These are phyloP conservation scores for Digitonthophagus gazella DNA, from an alignment of 2,888 invertebrate genomes.

Conservation along the genomic window DNA sequence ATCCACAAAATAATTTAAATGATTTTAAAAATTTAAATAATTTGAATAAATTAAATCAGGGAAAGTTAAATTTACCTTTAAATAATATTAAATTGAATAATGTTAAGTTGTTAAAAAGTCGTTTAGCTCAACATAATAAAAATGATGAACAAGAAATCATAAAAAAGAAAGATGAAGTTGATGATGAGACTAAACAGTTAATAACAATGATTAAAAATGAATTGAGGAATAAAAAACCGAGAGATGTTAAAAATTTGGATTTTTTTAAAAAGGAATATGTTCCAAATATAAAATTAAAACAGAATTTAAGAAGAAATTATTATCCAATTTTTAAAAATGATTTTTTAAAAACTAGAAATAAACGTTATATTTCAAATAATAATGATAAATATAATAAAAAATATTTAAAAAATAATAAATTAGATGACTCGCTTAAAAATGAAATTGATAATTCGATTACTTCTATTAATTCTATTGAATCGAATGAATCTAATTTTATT, in stretches of 20 bases:
- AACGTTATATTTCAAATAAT: constrained; percentile 29
- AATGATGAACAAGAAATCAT: too few relatives aligned
- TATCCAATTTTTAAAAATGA: constrained; percentile 17
- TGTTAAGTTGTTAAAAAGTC: constrained; percentile 32
- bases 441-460: constrained; percentile 32
- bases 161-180: constrained; percentile 18
- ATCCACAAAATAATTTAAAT: too few relatives aligned
- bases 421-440: too few relatives aligned
- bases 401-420: too few relatives aligned
- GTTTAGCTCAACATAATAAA: constrained; percentile 31
- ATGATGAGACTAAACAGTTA: constrained; percentile 23
- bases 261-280: constrained; percentile 18
- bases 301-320: constrained; percentile 23
- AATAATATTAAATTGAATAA: constrained; percentile 27
- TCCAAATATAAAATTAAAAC: constrained; percentile 16
- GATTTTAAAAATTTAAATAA: neutral
- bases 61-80: constrained; percentile 27
- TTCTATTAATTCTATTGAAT: neutral
- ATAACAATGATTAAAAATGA: constrained; percentile 22
- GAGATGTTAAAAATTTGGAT: constrained; percentile 1
- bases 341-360: constrained; percentile 19
- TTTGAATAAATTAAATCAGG: neutral
- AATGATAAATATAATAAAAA: constrained; percentile 29
- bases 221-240: constrained; percentile 19
- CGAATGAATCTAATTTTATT: too few relatives aligned